Conservation (phyloP, 2,113 vertebrate species). For the Hoplias malabaricus region DNA sequence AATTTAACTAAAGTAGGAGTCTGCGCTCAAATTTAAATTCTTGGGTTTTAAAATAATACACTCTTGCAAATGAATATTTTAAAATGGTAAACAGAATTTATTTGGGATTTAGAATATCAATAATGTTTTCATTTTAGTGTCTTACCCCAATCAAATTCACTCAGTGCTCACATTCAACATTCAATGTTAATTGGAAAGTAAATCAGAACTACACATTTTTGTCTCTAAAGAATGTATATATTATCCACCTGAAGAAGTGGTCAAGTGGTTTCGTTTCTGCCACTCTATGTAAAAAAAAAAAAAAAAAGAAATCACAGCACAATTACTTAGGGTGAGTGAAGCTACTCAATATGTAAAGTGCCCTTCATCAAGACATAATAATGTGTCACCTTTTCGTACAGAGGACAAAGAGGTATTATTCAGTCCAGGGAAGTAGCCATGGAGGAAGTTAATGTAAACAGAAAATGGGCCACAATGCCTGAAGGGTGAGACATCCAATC, state of each 20-base stretch:
- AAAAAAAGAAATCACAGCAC: conserved; percentile 29
- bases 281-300: not conserved
- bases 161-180: too few relatives aligned
- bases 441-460: not conserved
- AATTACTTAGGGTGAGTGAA: conserved; percentile 7
- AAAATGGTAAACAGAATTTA: too few relatives aligned
- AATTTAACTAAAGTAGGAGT: too few relatives aligned
- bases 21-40: too few relatives aligned
- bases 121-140: too few relatives aligned
- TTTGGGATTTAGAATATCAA: too few relatives aligned
- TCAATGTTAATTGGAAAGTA: too few relatives aligned
- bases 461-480: conserved; percentile 9
- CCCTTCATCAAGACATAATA: conserved; percentile 22
- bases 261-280: not conserved
- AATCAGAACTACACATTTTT: not conserved
- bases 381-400: not conserved
- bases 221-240: not conserved
- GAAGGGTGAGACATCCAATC: conserved; percentile 27
- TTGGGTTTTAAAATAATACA: too few relatives aligned
- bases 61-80: too few relatives aligned
- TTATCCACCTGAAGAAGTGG: not conserved
- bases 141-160: too few relatives aligned
- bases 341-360: conserved; percentile 43
- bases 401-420: conserved; percentile 39
- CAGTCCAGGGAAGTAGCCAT: conserved; percentile 20